These are phyloP conservation scores for Protosalanx chinensis DNA, from an alignment of 2,797 vertebrate genomes.

Conservation along the genomic window DNA sequence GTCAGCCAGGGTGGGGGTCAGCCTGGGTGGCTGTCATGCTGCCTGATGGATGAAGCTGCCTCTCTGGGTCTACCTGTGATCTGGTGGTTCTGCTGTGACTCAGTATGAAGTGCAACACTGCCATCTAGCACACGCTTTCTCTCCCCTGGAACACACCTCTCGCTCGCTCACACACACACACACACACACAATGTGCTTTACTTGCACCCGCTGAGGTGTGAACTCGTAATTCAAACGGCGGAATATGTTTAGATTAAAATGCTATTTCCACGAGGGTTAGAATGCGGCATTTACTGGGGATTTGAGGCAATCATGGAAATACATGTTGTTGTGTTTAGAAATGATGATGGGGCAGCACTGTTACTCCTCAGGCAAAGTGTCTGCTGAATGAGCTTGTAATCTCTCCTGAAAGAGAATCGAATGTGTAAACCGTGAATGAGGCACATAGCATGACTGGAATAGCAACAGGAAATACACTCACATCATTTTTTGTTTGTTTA, in stretches of 20 bases:
- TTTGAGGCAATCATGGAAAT: slow-evolving; percentile 1
- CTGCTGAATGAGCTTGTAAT: background rate
- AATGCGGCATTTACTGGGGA: slow-evolving; percentile 1
- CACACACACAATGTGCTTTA: background rate
- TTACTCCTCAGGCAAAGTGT: background rate
- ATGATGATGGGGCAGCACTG: background rate
- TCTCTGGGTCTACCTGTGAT: slow-evolving; percentile 15
- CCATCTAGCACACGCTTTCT: slow-evolving; percentile 66
- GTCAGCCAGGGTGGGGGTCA: no score
- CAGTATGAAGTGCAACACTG: slow-evolving; percentile 70
- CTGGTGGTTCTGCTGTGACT: slow-evolving; percentile 8
- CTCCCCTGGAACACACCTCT: slow-evolving; percentile 25
- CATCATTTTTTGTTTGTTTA: no score
- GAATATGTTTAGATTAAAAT: slow-evolving; percentile 5
- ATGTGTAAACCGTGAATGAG: background rate
- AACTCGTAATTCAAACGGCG: slow-evolving; percentile 1
- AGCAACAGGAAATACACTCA: background rate
- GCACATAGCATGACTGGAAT: slow-evolving; percentile 1
- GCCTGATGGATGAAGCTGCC: slow-evolving; percentile 12
- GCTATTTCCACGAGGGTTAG: background rate
- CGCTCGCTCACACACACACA: slow-evolving; percentile 23
- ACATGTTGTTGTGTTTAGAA: background rate
- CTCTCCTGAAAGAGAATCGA: background rate
- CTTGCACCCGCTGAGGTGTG: background rate
- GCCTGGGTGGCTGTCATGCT: no score